Percentiles rank a stretch among this genome's conserved stretches.
These are phyloP conservation scores for Volucella zonaria DNA, from an alignment of 2,888 invertebrate species.

Conservation along the genomic window DNA sequence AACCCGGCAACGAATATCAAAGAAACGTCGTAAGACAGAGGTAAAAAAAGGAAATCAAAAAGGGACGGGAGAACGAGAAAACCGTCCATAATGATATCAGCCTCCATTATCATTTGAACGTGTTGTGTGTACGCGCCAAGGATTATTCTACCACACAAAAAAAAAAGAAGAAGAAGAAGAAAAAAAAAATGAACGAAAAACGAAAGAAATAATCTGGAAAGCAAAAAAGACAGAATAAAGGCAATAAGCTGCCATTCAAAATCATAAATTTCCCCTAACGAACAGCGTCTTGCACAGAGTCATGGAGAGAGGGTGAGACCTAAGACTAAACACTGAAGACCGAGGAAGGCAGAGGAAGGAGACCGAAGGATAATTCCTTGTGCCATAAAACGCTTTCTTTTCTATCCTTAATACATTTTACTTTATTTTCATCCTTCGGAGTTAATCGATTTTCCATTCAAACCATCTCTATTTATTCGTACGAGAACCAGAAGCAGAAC, in stretches of 20 bases:
- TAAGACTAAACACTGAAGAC: neutral
- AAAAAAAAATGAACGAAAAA: conserved; percentile 1
- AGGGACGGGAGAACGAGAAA: neutral
- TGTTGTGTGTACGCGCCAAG: conserved; percentile 64
- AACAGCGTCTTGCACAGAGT: neutral
- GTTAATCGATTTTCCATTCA: conserved; percentile 72
- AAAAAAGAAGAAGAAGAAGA: neutral
- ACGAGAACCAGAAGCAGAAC: too few relatives aligned
- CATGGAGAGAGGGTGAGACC: too few relatives aligned
- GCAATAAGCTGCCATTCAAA: conserved; percentile 70
- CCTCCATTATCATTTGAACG: conserved; percentile 67
- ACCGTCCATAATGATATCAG: conserved; percentile 53
- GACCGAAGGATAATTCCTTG: conserved; percentile 65
- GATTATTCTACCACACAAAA: conserved; percentile 46
- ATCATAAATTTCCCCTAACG: conserved; percentile 64
- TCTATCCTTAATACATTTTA: conserved; percentile 64
- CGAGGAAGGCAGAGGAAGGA: neutral
- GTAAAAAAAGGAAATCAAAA: conserved; percentile 31
- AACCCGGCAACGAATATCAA: conserved; percentile 53
- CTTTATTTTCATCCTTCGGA: conserved; percentile 60
- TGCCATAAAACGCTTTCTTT: conserved; percentile 71
- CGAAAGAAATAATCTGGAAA: neutral
- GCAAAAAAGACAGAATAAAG: conserved; percentile 47
- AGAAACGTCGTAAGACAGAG: conserved; percentile 43
- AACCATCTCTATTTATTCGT: conserved; percentile 46